Evolutionary conservation across 2,888 invertebrate genomes (phyloP).

Genomic region (Eristalis tenax): DNA sequence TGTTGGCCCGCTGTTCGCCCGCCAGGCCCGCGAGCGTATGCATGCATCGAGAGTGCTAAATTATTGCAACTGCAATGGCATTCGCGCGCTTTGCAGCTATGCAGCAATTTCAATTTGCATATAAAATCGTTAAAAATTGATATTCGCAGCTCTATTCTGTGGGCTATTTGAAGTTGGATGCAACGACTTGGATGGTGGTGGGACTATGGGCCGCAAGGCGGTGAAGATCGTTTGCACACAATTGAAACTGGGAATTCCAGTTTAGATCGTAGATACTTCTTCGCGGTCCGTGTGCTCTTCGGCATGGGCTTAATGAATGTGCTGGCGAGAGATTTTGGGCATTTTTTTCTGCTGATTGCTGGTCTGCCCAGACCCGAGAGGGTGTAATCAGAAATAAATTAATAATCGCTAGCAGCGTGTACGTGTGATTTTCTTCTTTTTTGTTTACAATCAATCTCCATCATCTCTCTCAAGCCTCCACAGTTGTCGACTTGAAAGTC

Average conservation of each 20-base stretch:
- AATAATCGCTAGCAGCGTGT: constrained; percentile 8
- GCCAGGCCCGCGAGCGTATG: constrained; percentile 36
- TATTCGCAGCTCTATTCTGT: constrained; percentile 61
- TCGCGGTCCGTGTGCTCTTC: not conserved
- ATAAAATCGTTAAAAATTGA: constrained; percentile 72
- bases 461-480: not conserved
- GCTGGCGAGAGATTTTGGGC: constrained; percentile 11
- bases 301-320: constrained; percentile 16
- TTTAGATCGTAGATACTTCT: constrained; percentile 28
- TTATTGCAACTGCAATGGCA: constrained; percentile 65
- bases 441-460: not conserved
- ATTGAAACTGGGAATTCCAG: constrained; percentile 44
- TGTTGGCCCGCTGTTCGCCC: constrained; percentile 43
- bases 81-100: constrained; percentile 55
- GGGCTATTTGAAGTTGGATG: constrained; percentile 54
- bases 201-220: constrained; percentile 23
- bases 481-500: not conserved
- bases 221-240: constrained; percentile 65
- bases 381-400: not conserved
- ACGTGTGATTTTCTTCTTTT: not conserved
- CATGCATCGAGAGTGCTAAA: constrained; percentile 64
- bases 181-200: not conserved
- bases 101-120: constrained; percentile 70
- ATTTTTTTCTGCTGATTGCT: constrained; percentile 7
- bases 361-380: not conserved